Evolutionary conservation across 2,113 vertebrate genomes (phyloP), one percentile per base, ranked within the genome.

Genomic region (Lagopus muta): DNA sequence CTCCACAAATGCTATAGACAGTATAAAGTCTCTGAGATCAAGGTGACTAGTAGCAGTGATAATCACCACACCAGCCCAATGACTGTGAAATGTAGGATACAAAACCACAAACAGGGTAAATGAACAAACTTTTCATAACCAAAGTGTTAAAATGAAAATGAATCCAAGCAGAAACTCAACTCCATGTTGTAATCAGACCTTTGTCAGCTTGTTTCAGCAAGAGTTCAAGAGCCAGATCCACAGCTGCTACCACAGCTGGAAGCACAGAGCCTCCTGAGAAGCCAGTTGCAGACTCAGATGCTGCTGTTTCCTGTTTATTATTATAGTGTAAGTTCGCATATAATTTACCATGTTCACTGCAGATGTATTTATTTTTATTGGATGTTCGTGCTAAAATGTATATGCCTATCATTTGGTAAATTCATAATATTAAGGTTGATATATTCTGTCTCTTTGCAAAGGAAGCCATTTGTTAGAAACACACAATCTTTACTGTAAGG

Each of bases 301-400:
- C 94, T 92, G 96, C 91, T 90, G 94, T 70, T 97, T 96, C 96
- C 96, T 97, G 96, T 97, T 96, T 96, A 97, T 96, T 96, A 96
- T 96, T 96, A 94, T 61, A 97, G 80, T 93, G 90, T 88, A 94
- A 95, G 82, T 94, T 96, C 25, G 32, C 94, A 89, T 96, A 96
- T 92, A 93, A 94, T 96, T 96, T 96, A 95, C 96, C 86, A 95
- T 96, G 88, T 86, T 97, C 92, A 34, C 79, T 95, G 93, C 93
- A 96, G 91, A 95, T 94, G 78, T 93, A 96, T 97, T 97, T 96
- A 94, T 96, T 97, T 97, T 94, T 95, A 96, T 66, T 96, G 93
- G 84, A 93, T 76, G 66, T 88, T 96, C 60, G 48, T 94, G 76
- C 92, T 89, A 93, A 90, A 96, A 91, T 92, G 89, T 82, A 92